Conservation (phyloP, 64 coral and sea anemone genomes). For the Hydrozoanthus tunicans region DNA sequence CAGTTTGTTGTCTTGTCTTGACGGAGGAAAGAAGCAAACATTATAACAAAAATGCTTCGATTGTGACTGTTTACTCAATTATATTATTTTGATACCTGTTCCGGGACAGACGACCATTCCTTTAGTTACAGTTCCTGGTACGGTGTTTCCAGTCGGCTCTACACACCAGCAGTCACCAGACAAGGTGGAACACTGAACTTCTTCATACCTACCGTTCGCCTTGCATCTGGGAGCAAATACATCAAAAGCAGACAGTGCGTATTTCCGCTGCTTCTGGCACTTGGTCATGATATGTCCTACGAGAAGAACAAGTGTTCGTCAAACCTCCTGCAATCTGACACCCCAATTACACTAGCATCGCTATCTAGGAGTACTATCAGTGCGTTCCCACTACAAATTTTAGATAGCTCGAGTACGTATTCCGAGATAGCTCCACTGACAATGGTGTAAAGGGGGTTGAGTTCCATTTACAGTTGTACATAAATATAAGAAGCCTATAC, state of each 20-base stretch:
- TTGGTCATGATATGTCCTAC: not conserved
- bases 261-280: conserved; percentile 30
- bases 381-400: no score
- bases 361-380: no score
- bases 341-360: no score
- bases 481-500: no score
- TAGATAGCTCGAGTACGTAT: no score
- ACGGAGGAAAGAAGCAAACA: not conserved
- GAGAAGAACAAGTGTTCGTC: no score
- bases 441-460: no score
- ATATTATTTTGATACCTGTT: not conserved
- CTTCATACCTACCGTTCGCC: not conserved
- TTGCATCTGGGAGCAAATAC: not conserved
- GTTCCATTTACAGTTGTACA: no score
- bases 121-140: not conserved
- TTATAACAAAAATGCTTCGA: not conserved
- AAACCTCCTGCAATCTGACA: no score
- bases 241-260: not conserved
- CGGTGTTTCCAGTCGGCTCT: not conserved
- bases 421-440: no score
- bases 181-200: conserved; percentile 5
- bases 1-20: not conserved
- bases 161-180: conserved; percentile 32
- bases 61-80: not conserved
- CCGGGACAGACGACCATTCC: not conserved